Evolutionary conservation across 2,888 invertebrate genomes (phyloP).

Genomic region (Tanytarsus gracilentus): DNA sequence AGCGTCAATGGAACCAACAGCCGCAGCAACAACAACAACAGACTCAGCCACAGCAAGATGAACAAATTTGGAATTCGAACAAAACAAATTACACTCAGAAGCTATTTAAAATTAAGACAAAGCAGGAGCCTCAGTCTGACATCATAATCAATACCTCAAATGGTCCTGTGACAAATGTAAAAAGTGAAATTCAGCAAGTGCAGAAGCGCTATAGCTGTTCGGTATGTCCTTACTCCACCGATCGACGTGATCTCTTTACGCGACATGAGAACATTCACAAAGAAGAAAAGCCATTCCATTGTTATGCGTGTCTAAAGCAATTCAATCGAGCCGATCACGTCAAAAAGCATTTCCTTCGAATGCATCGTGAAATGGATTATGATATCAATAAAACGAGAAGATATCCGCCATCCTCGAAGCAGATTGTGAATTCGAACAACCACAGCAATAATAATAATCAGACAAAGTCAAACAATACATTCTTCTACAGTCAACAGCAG

Average conservation of each 20-base stretch:
- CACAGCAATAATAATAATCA: constrained; percentile 45
- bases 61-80: constrained; percentile 4
- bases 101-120: constrained; percentile 25
- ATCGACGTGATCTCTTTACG: constrained; percentile 80
- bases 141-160: constrained; percentile 14
- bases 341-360: constrained; percentile 84
- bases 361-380: constrained; percentile 84
- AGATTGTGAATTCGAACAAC: constrained; percentile 47
- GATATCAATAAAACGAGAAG: constrained; percentile 73
- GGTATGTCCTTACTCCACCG: constrained; percentile 85
- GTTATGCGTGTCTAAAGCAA: constrained; percentile 85
- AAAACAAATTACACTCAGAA: constrained; percentile 18
- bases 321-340: constrained; percentile 92
- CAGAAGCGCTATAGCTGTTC: constrained; percentile 75
- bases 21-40: constrained; percentile 23
- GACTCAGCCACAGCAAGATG: constrained; percentile 31
- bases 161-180: not conserved
- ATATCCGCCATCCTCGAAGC: constrained; percentile 37
- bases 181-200: constrained; percentile 33
- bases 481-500: constrained; percentile 35
- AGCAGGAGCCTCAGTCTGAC: constrained; percentile 23
- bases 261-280: constrained; percentile 89
- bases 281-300: constrained; percentile 89
- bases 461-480: constrained; percentile 39
- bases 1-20: constrained; percentile 9